Base-by-base conservation (phyloP, 2,888 invertebrate genomes). In the Globia sparganii region DNA sequence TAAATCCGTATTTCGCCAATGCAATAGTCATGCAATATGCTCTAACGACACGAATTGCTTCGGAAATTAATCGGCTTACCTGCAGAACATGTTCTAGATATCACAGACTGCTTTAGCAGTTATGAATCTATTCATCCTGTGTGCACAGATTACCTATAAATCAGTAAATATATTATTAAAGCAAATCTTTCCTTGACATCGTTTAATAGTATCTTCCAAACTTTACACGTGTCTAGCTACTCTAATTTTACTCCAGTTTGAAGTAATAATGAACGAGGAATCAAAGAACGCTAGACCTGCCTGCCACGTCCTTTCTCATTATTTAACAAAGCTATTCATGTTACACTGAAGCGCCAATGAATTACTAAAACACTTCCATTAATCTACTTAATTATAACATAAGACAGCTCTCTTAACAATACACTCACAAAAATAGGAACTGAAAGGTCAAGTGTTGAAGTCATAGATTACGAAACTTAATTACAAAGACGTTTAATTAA, bases 401-500 rank as follows among this genome's bases (percentile, higher is more conserved):
- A 34, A 76, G n/a, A 56, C n/a, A 77, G 77, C 66, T 80, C 74
- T 66, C 71, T 62, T 58, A 73, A 76, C 62, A 81, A 77, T 72
- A 81, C 71, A 68, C 37, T 69, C 34, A 75, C 65, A 66, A 70
- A 78, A 78, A 77, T 68, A 72, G 6, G 43, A 9, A 75, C 49
- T 37, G 56, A 77, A 80, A 81, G 65, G 56, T 67, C 53, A 65
- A 64, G 59, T 49, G 56, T 75, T 75, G 49, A 81, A 13, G 59
- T 28, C 78, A 53, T 72, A 56, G 77, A 80, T 79, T 43, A 78
- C 72, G 69, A 83, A 83, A 78, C 72, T 65, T 72, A 78, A 83
- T 79, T 49, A 75, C 75, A 64, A 68, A 77, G 62, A 77, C 79
- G 74, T 81, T 88, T 84, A 86, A 89, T 89, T 83, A 86, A 79